A percentile compares a stretch with the other conserved stretches of the same genome.
These are phyloP conservation scores for Phalacrocorax aristotelis DNA, from an alignment of 2,113 vertebrate species.

Conservation along the genomic window DNA sequence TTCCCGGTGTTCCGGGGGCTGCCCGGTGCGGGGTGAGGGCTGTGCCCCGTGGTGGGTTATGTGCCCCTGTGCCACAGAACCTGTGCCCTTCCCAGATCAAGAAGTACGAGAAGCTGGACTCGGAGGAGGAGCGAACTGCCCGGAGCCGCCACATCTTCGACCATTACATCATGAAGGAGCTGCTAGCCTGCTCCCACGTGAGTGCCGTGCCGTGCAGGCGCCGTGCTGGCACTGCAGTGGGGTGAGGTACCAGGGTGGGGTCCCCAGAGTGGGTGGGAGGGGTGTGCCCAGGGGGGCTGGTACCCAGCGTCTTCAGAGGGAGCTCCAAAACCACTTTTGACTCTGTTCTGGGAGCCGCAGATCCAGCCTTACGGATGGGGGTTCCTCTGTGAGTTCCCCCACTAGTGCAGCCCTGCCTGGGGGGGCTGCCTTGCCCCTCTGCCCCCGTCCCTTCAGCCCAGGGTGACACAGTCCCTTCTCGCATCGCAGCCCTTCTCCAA, in stretches of 20 bases:
- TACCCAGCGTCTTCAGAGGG: not conserved
- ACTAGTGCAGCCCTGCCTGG: not conserved
- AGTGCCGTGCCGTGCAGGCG: not conserved
- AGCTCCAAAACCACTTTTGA: not conserved
- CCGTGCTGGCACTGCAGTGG: not conserved
- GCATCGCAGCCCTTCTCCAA: conserved; percentile 75
- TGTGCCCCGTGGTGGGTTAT: not conserved
- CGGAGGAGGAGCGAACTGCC: conserved; percentile 65
- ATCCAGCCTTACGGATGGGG: no score
- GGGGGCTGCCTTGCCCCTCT: not conserved
- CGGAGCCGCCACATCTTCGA: conserved; percentile 76
- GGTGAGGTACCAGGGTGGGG: not conserved
- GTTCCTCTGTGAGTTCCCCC: rapidly evolving
- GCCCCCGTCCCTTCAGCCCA: not conserved
- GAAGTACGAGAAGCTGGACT: conserved; percentile 79
- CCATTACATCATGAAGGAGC: conserved; percentile 80
- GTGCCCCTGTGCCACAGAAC: not conserved
- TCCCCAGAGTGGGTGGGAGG: not conserved
- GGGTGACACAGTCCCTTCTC: not conserved
- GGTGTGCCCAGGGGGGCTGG: not conserved
- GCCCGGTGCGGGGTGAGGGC: not conserved
- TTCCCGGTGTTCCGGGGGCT: rapidly evolving
- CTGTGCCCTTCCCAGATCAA: conserved; percentile 67
- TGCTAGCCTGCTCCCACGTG: conserved; percentile 78
- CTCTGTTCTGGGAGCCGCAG: not conserved